Base-by-base conservation (phyloP, 2,113 vertebrate species). In the Malurus cyaneus region DNA sequence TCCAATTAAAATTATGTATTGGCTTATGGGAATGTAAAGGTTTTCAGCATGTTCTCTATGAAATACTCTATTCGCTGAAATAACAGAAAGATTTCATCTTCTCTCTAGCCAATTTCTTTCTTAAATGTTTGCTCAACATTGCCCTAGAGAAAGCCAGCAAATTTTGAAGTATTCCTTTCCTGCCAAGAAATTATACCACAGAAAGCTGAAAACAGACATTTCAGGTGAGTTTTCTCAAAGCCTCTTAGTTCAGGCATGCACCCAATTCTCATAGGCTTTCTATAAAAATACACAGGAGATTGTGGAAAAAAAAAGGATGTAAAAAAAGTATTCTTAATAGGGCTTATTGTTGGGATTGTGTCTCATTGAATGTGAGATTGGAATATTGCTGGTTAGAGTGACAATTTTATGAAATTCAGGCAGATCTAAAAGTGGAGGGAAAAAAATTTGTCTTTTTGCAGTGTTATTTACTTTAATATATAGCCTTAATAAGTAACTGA, bases 381-480 rank as follows among this genome's bases (percentile, higher is more conserved):
- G 20, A 80, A 54, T 26, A n/a, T 14, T 46, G 15, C 2, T 57
- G 12, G 0, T 83, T 50, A 59, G 15, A 88, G 8, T 77, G 66
- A 41, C 6, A 73, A 12, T 39, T 86, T 88, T 70, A 66, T 77
- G 53, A 60, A 86, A 80, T 39, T 80, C 26, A 65, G 18, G 46
- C 9, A 23, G 64, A 77, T 80, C 32, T 80, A 59, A 86, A 93
- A 74, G 54, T 6, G 2, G 5, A 8, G 1, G 5, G 8, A 26
- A 8, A 18, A 25, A 66, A 62, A 79, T 47, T 62, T 70, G 39
- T 71, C 32, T 71, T 54, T 80, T 90, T 8, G 3, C 13, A 74
- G 42, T 78, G 67, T 80, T 89, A 94, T 92, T 96, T 96, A 73
- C 44, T 94, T 74, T 92, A 95, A 92, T 83, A 88, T 88, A 95